Percentiles rank a stretch among this genome's conserved stretches.
These are phyloP conservation scores for Aldrovandia affinis DNA, from an alignment of 2,797 vertebrate species.

Conservation along the genomic window DNA sequence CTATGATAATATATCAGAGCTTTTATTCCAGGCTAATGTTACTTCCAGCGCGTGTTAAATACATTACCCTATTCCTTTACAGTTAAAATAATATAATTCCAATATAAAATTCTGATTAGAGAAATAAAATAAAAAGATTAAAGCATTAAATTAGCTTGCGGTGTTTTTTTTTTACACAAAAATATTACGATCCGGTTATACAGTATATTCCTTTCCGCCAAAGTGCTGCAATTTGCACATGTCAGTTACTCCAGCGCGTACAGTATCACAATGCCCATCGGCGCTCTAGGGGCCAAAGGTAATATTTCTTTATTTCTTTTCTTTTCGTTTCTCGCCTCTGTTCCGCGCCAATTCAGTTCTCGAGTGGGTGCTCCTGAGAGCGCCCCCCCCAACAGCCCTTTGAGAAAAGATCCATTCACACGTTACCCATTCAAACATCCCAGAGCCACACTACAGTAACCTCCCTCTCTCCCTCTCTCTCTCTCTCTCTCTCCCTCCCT, in stretches of 20 bases:
- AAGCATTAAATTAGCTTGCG: background rate
- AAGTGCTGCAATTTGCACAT: background rate
- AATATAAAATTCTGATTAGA: too few relatives aligned
- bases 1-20: background rate
- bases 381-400: conserved; percentile 37
- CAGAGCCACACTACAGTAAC: conserved; percentile 16
- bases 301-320: conserved; percentile 66
- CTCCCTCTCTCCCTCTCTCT: background rate
- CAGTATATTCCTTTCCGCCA: too few relatives aligned
- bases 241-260: background rate
- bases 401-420: conserved; percentile 52
- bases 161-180: background rate
- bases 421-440: conserved; percentile 37
- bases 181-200: too few relatives aligned
- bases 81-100: background rate
- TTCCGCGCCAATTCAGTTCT: conserved; percentile 69
- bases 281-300: conserved; percentile 44
- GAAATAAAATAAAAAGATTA: background rate
- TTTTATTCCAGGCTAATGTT: background rate
- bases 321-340: conserved; percentile 65
- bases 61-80: background rate
- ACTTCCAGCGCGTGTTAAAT: background rate
- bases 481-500: background rate
- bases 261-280: background rate
- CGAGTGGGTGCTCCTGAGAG: conserved; percentile 31